These are phyloP conservation scores for Phalloptychus januarius DNA, from an alignment of 2,797 vertebrate species.

Conservation along the genomic window DNA sequence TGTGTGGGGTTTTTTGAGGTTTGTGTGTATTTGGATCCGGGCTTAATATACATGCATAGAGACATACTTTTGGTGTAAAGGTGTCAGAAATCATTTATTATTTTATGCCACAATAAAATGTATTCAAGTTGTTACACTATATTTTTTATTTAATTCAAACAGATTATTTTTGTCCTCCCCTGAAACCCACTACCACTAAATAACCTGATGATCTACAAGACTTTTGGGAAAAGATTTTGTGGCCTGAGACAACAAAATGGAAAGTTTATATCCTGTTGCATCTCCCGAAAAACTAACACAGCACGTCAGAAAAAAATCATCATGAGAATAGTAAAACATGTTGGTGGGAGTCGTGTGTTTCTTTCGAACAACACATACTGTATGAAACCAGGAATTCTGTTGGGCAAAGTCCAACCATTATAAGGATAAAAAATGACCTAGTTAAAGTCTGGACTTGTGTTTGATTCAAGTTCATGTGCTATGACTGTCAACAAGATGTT, in stretches of 20 bases:
- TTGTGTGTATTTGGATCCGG: constrained; percentile 17
- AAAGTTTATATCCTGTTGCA: neutral
- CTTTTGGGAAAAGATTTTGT: neutral
- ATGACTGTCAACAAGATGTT: neutral
- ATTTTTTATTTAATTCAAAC: neutral
- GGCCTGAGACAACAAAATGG: neutral
- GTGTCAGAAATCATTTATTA: neutral
- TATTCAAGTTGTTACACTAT: neutral
- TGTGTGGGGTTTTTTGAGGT: constrained; percentile 51
- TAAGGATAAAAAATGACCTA: neutral
- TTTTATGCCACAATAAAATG: neutral
- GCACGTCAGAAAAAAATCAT: neutral
- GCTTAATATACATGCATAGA: neutral
- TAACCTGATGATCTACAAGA: neutral
- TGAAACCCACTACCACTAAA: neutral
- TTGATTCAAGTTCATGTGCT: neutral
- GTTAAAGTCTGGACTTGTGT: neutral
- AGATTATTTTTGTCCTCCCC: too few relatives aligned
- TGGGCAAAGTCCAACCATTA: neutral
- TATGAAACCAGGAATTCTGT: neutral
- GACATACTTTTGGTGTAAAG: neutral
- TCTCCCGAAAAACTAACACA: neutral
- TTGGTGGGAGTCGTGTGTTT: neutral
- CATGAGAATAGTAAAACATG: neutral
- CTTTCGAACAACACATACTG: neutral